Conservation (phyloP, 2,113 vertebrate species). For the human (Homo sapiens) region GRCh38 chr7:14874501-14875000, state of each 20-base stretch:
- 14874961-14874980: background rate
- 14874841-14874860: conserved; percentile 39
- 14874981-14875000: background rate
- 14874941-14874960: background rate
- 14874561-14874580: background rate
- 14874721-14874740: background rate
- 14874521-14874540: background rate
- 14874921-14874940: conserved; percentile 2
- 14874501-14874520: background rate
- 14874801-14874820: conserved; percentile 63
- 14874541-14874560: background rate
- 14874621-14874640: background rate
- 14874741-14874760: background rate
- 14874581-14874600: too few species aligned
- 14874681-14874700: background rate
- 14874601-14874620: background rate
- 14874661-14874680: background rate
- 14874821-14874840: conserved; percentile 43
- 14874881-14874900: conserved; percentile 28
- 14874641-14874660: background rate
- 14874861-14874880: conserved; percentile 49
- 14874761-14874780: conserved; percentile 36
- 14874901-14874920: conserved; percentile 7
- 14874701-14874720: background rate
- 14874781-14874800: conserved; percentile 7